Evolutionary conservation across 2,888 invertebrate species (phyloP), one percentile per base, ranked within the genome.

Genomic region (Drosophila kanekoi): DNA sequence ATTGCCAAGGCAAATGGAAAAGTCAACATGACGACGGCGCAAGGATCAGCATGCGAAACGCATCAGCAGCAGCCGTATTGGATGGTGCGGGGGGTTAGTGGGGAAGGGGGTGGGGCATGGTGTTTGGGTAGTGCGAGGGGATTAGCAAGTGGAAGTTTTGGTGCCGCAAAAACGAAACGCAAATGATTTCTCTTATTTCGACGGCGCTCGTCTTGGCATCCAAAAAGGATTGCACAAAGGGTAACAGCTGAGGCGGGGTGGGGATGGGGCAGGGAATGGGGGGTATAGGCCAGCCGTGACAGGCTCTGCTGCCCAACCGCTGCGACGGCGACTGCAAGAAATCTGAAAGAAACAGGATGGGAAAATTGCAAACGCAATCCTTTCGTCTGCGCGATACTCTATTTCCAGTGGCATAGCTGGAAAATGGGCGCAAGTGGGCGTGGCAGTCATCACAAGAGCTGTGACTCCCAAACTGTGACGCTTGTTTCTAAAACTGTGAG

Each of bases 1-100:
- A 81, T 87, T 84, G 81, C 82, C 76, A 78, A 85, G 81, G 83
- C 81, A 84, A 87, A 83, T 75, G 85, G 72, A 85, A 87, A 87
- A 84, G 85, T 87, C 83, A 87, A 84, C 83, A 87, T 48, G 74
- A 76, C 45, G 71, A 72, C 45, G 57, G 64, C 33, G 49, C 16
- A 61, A 63, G 77, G 71, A 77, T 73, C 69, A 71, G 77, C 65
- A 69, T 62, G 64, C 61, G 64, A 47, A 67, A 20, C 61, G 61
- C 72, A 63, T 65, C 47, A 52, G 41, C 64, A 18, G 37, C 8
- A 45, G 35, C 13, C 23, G 23, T 6, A n/a, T n/a, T n/a, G n/a
- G n/a, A n/a, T n/a, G n/a, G n/a, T n/a, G n/a, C n/a, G n/a, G n/a
- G n/a, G n/a, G n/a, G 5, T 18, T 20, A 14, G 28, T 16, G 11